phyloP scores from a whole-genome alignment of 2,888 invertebrate species.

The Leptinotarsa tumamoca region DNA sequence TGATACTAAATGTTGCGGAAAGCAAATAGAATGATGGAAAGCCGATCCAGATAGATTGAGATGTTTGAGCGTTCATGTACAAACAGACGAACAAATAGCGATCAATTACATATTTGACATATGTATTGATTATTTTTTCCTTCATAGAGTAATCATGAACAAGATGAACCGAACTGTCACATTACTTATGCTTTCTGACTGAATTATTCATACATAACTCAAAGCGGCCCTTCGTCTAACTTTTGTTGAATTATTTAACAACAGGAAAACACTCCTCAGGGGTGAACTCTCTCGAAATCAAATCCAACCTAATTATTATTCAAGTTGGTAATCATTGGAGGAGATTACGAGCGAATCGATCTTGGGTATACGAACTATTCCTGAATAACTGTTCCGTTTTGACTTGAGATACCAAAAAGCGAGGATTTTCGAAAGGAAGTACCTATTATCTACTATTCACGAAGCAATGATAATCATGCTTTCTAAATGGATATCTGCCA shows the following conservation, averaged over 20 bases:
- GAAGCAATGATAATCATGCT: neutral
- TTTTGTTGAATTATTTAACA: slow-evolving; percentile 35
- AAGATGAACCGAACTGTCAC: neutral
- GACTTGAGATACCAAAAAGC: neutral
- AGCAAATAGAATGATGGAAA: too few species aligned
- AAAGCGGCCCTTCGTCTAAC: slow-evolving; percentile 5
- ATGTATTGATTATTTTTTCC: too few species aligned
- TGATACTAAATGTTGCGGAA: too few species aligned
- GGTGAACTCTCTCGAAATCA: slow-evolving; percentile 29
- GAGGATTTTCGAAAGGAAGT: neutral
- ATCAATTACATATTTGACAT: too few species aligned
- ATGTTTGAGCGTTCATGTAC: too few species aligned
- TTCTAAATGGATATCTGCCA: too few species aligned
- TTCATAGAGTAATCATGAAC: too few species aligned
- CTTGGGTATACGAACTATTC: neutral
- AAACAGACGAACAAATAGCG: too few species aligned
- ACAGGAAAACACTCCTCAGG: slow-evolving; percentile 24
- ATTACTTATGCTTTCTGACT: neutral
- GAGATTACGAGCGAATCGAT: neutral
- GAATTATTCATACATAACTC: neutral
- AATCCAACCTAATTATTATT: slow-evolving; percentile 40
- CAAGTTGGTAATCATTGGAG: slow-evolving; percentile 34
- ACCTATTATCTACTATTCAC: neutral
- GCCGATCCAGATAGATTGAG: too few species aligned
- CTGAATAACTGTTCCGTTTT: neutral